Percentiles rank a stretch among this genome's conserved stretches.
Evolutionary conservation across 2,113 vertebrate species (phyloP).

Genomic region (Irena cyanogastra): DNA sequence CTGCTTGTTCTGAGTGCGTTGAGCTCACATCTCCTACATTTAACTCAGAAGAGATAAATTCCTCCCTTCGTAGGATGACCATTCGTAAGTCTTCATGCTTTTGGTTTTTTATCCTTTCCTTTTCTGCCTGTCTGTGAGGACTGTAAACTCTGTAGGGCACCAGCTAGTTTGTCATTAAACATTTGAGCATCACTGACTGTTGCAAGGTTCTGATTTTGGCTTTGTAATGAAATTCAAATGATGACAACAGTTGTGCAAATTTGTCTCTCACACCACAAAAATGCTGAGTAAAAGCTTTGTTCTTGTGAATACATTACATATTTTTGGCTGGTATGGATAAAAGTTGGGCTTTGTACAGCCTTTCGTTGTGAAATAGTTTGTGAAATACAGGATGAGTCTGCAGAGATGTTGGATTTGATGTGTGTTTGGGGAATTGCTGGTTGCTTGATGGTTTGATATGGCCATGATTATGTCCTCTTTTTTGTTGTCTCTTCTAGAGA

Average conservation of each 20-base stretch:
- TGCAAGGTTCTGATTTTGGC: background rate
- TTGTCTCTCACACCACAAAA: background rate
- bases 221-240: background rate
- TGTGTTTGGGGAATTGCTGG: background rate
- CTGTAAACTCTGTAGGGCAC: background rate
- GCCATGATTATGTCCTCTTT: background rate
- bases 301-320: background rate
- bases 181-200: background rate
- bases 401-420: background rate
- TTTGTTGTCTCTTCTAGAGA: background rate
- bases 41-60: background rate
- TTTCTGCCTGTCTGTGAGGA: background rate
- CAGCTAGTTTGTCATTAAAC: background rate
- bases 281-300: background rate
- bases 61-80: background rate
- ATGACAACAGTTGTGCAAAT: background rate
- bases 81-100: constrained; percentile 12
- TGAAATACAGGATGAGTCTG: background rate
- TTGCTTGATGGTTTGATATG: background rate
- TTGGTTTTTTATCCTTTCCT: background rate
- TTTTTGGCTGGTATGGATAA: background rate
- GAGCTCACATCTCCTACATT: background rate
- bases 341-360: background rate
- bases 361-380: background rate
- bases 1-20: background rate